phyloP scores from a whole-genome alignment of 1,140 invertebrate species.

The Saccostrea echinata region DNA sequence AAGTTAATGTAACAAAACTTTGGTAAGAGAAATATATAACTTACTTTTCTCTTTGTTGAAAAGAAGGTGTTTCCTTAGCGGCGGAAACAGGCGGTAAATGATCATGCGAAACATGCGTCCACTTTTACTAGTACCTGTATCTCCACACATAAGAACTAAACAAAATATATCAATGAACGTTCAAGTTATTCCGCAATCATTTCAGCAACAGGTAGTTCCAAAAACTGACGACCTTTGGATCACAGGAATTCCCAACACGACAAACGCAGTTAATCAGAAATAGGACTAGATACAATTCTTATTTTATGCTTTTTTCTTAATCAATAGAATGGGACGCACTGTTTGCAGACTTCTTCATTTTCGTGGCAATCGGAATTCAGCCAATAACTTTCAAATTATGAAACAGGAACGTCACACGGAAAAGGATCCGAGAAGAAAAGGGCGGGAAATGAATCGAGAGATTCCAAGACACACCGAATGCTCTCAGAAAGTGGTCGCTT shows the following conservation, averaged over 20 bases:
- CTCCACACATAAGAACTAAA: slow-evolving; percentile 10
- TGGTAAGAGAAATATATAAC: slow-evolving; percentile 36
- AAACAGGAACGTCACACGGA: slow-evolving; percentile 19
- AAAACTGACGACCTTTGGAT: background rate
- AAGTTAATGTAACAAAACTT: no score
- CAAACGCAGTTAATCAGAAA: slow-evolving; percentile 10
- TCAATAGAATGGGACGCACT: slow-evolving; percentile 32
- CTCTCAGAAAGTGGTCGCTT: background rate
- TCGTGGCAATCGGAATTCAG: slow-evolving; percentile 14
- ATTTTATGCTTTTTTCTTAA: slow-evolving; percentile 21
- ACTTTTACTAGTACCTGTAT: slow-evolving; percentile 50
- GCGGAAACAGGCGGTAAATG: slow-evolving; percentile 72
- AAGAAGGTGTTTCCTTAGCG: slow-evolving; percentile 70
- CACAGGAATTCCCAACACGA: slow-evolving; percentile 16
- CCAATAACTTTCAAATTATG: slow-evolving; percentile 32
- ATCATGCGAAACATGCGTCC: slow-evolving; percentile 75
- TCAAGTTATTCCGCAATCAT: background rate
- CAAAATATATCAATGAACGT: background rate
- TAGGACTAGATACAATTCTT: slow-evolving; percentile 35
- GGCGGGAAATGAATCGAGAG: slow-evolving; percentile 16
- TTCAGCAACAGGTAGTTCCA: slow-evolving; percentile 24
- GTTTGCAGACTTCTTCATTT: slow-evolving; percentile 38
- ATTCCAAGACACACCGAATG: background rate
- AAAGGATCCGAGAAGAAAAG: background rate
- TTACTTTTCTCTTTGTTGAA: slow-evolving; percentile 72